phyloP scores from a whole-genome alignment of 1,140 invertebrate genomes.

The Chelonus insularis region DNA sequence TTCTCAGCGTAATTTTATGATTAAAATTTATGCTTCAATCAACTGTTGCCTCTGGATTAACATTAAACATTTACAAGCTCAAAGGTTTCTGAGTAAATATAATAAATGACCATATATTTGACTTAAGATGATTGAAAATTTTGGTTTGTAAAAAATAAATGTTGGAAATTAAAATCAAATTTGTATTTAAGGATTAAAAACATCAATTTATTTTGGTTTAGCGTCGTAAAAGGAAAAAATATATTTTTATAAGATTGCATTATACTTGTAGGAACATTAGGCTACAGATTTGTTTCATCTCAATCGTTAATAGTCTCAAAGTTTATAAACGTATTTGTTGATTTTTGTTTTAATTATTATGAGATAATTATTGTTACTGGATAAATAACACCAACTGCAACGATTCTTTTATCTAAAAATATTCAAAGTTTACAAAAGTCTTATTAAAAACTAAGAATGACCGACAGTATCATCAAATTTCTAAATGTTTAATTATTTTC shows the following conservation, averaged over 20 bases:
- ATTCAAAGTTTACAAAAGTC: conserved; percentile 5
- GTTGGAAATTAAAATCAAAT: no score
- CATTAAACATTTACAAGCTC: no score
- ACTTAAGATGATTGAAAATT: no score
- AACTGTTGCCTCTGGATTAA: no score
- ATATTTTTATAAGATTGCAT: conserved; percentile 49
- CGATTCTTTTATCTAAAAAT: background rate
- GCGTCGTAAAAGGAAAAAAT: conserved; percentile 56
- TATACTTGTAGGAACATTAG: conserved; percentile 57
- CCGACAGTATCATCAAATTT: background rate
- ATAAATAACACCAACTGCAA: background rate
- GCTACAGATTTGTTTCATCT: conserved; percentile 56
- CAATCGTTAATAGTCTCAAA: background rate
- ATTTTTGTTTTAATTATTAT: background rate
- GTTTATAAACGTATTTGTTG: background rate
- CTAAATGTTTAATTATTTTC: background rate
- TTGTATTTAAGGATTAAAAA: conserved; percentile 43
- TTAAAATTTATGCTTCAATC: no score
- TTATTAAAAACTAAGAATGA: background rate
- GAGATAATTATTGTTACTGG: background rate
- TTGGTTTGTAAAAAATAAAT: no score
- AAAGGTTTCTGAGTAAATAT: no score
- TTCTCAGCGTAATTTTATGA: no score
- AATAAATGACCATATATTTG: no score
- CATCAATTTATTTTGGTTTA: conserved; percentile 57